These are phyloP conservation scores for Catagonus wagneri DNA, from an alignment of 2,113 vertebrate genomes.

Conservation along the genomic window DNA sequence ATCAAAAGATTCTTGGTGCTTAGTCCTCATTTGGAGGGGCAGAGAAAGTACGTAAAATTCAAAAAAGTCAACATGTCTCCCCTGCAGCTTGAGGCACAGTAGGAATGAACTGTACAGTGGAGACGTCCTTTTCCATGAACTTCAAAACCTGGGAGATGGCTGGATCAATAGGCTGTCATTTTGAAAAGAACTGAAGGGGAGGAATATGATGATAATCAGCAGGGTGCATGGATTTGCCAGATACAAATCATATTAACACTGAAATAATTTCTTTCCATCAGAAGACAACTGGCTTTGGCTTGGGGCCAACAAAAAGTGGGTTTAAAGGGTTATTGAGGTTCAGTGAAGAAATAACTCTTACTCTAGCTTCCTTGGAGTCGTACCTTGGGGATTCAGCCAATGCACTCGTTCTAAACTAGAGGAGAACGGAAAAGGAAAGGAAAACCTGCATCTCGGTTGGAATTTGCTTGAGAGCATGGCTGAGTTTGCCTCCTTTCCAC, in stretches of 20 bases:
- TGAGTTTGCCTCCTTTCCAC: not conserved
- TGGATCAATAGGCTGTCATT: slow-evolving; percentile 59
- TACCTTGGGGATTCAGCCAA: not conserved
- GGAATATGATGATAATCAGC: not conserved
- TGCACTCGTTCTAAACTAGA: not conserved
- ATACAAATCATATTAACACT: slow-evolving; percentile 1
- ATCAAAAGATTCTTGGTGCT: not conserved
- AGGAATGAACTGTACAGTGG: not conserved
- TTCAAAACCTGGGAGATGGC: slow-evolving; percentile 4
- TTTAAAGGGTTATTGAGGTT: slow-evolving; percentile 23
- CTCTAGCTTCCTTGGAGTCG: slow-evolving; percentile 18
- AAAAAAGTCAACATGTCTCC: not conserved
- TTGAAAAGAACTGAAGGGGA: slow-evolving; percentile 44
- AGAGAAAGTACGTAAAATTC: not conserved
- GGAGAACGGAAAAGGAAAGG: not conserved
- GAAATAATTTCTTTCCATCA: slow-evolving; percentile 49
- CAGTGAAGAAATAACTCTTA: slow-evolving; percentile 27
- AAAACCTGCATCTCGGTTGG: not conserved
- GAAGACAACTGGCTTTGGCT: slow-evolving; percentile 57
- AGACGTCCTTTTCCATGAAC: not conserved
- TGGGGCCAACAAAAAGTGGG: slow-evolving; percentile 15
- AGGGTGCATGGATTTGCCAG: not conserved
- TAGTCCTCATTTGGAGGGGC: not conserved
- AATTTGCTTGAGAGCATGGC: not conserved
- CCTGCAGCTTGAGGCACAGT: not conserved